Percentiles rank a stretch among this genome's conserved stretches.
Evolutionary conservation across 2,888 invertebrate species (phyloP).

Genomic region (Tanypteryx hageni): DNA sequence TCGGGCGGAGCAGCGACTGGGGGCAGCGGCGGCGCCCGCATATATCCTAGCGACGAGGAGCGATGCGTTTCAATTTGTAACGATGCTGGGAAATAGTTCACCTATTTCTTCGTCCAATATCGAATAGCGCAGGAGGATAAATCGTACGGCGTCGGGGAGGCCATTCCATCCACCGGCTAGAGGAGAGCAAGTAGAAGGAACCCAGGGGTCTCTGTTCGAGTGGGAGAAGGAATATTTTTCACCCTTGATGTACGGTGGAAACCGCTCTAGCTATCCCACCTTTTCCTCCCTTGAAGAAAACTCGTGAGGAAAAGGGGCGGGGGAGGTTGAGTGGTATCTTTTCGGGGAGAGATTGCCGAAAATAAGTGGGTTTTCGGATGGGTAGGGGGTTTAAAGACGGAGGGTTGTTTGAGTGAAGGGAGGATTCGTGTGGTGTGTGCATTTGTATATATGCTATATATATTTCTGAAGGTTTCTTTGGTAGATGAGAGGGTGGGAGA

Average conservation of each 20-base stretch:
- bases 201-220: neutral
- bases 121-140: neutral
- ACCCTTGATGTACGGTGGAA: neutral
- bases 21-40: neutral
- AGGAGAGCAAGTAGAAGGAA: too few species aligned
- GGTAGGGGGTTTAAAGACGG: neutral
- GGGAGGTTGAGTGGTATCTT: neutral
- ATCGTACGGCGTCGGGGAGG: neutral
- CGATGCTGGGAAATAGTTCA: neutral
- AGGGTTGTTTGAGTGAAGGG: neutral
- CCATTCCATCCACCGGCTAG: neutral
- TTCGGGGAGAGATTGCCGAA: too few species aligned
- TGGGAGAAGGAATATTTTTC: neutral
- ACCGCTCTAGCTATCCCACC: neutral
- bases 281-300: neutral
- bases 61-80: constrained; percentile 21
- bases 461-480: too few species aligned
- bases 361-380: neutral
- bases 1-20: neutral
- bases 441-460: too few species aligned
- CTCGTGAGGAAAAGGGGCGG: neutral
- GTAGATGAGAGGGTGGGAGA: too few species aligned
- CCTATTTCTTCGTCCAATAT: constrained; percentile 22
- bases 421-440: neutral
- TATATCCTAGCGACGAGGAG: neutral